Evolutionary conservation across 2,797 vertebrate genomes (phyloP).

Genomic region (Sebastes diploproa): DNA sequence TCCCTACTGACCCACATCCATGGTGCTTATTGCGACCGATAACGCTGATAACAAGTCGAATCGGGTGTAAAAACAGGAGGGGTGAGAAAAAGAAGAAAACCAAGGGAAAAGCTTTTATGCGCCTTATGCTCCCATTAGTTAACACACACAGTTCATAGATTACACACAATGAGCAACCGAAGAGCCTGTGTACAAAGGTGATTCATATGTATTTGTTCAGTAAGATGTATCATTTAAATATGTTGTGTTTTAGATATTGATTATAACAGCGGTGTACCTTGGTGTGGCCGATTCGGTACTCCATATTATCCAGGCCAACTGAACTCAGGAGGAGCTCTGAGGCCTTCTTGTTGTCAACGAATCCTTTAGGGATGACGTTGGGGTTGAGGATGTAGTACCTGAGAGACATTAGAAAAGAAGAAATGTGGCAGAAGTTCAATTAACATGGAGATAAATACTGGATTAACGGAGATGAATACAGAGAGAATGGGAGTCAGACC

Average conservation of each 20-base stretch:
- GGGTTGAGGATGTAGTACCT: constrained; percentile 84
- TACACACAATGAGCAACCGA: background rate
- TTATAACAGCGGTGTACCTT: constrained; percentile 47
- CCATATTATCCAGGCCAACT: constrained; percentile 60
- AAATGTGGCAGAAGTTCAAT: background rate
- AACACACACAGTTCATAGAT: background rate
- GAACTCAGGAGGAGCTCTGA: constrained; percentile 76
- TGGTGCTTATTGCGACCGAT: too few species aligned
- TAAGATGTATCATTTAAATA: background rate
- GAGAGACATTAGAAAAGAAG: constrained; percentile 5
- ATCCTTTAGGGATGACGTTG: constrained; percentile 78
- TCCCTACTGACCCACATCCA: too few species aligned
- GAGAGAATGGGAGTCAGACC: constrained; percentile 44
- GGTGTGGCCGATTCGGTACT: constrained; percentile 78
- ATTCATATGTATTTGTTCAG: background rate
- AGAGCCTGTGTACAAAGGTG: background rate
- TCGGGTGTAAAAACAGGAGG: background rate
- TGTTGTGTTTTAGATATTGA: background rate
- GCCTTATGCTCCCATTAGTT: background rate
- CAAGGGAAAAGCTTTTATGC: background rate
- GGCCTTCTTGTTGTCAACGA: constrained; percentile 79
- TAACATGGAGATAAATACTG: background rate
- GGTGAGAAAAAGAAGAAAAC: background rate
- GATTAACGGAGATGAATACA: background rate
- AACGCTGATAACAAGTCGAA: too few species aligned